Conservation (phyloP, 2,113 vertebrate species). For the cat (Felis catus) region DNA sequence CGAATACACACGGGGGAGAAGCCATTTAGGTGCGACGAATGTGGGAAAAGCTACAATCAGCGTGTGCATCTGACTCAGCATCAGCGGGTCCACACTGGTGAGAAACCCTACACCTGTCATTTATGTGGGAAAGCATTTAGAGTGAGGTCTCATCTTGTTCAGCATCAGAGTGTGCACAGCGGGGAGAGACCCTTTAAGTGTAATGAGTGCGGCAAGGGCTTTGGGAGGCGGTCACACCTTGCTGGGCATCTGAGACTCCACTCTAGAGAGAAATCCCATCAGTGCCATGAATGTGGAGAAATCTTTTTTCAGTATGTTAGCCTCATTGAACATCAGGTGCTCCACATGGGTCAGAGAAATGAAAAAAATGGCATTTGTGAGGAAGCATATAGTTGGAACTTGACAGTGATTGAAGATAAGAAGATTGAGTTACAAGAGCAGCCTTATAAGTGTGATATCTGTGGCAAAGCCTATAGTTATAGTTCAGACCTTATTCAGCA, state of each 20-base stretch:
- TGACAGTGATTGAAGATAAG: conserved; percentile 73
- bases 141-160: conserved; percentile 79
- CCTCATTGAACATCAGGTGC: conserved; percentile 76
- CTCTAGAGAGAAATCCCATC: conserved; percentile 63
- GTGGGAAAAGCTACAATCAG: conserved; percentile 81
- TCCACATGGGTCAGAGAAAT: conserved; percentile 66
- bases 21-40: conserved; percentile 74
- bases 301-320: conserved; percentile 76
- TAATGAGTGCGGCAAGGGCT: conserved; percentile 74
- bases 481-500: conserved; percentile 73
- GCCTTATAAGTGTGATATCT: conserved; percentile 75
- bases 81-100: conserved; percentile 80
- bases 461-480: conserved; percentile 70
- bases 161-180: conserved; percentile 81
- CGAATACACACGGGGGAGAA: conserved; percentile 80
- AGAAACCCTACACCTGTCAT: conserved; percentile 79
- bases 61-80: conserved; percentile 80
- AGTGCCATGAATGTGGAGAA: conserved; percentile 70
- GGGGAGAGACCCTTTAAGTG: conserved; percentile 79
- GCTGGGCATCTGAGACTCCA: conserved; percentile 78
- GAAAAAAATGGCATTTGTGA: conserved; percentile 56
- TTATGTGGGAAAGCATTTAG: conserved; percentile 81
- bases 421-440: conserved; percentile 73
- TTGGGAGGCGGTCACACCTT: conserved; percentile 75
- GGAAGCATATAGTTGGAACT: conserved; percentile 71